Conservation (phyloP, 2,113 vertebrate genomes). For the Acanthochromis polyacanthus region DNA sequence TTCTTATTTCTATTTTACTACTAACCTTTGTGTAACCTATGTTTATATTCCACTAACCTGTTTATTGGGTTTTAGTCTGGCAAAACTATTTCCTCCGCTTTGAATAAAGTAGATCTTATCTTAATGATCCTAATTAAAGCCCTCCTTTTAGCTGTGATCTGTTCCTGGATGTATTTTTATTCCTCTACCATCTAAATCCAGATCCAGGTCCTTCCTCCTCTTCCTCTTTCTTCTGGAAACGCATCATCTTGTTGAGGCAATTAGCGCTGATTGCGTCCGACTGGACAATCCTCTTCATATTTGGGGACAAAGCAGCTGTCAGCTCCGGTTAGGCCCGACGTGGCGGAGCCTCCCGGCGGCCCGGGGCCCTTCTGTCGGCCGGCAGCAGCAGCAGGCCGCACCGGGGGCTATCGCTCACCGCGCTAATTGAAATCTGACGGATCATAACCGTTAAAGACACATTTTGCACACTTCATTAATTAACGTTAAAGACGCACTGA, state of each 20-base stretch:
- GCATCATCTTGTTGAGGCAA: conserved; percentile 58
- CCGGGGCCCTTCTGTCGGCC: conserved; percentile 58
- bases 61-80: too few species aligned
- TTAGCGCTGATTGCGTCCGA: conserved; percentile 62
- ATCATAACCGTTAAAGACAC: conserved; percentile 89
- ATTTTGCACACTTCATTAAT: conserved; percentile 91
- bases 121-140: too few species aligned
- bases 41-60: too few species aligned
- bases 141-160: not conserved
- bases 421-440: conserved; percentile 87
- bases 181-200: not conserved
- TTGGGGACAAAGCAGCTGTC: conserved; percentile 66
- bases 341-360: conserved; percentile 23
- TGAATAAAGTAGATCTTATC: too few species aligned
- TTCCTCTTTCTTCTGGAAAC: conserved; percentile 4
- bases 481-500: conserved; percentile 88
- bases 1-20: too few species aligned
- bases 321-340: conserved; percentile 49
- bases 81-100: too few species aligned
- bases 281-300: conserved; percentile 39
- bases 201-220: not conserved
- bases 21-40: too few species aligned
- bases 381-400: conserved; percentile 52
- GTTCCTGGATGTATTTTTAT: not conserved
- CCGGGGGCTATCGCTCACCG: conserved; percentile 46